Conservation (phyloP, 2,888 invertebrate species). For the Parnassius orleans region DNA sequence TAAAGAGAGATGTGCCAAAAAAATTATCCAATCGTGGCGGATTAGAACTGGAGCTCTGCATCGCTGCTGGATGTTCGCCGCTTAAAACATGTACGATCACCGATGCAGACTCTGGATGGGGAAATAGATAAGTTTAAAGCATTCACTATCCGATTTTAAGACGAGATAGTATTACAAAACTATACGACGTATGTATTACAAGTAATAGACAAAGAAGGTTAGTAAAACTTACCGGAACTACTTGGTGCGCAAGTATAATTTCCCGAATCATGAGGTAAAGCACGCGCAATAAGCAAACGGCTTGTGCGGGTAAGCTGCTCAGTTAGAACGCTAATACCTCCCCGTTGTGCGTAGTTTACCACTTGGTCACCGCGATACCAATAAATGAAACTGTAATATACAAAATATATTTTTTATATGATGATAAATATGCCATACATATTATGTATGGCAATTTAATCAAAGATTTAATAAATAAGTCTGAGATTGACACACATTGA, state of each 20-base stretch:
- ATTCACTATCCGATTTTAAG: no score
- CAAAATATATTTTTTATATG: background rate
- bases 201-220: background rate
- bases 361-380: conserved; percentile 93
- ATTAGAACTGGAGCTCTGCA: conserved; percentile 78
- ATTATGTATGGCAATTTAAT: no score
- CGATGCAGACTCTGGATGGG: conserved; percentile 85
- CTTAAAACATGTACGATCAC: conserved; percentile 92
- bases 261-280: conserved; percentile 91
- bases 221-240: conserved; percentile 81
- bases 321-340: conserved; percentile 93
- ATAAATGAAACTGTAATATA: conserved; percentile 82
- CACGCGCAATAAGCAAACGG: conserved; percentile 91
- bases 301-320: conserved; percentile 92
- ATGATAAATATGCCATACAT: no score
- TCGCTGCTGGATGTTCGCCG: conserved; percentile 85
- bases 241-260: conserved; percentile 95
- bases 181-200: no score
- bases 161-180: no score
- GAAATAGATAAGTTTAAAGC: conserved; percentile 9
- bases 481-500: no score
- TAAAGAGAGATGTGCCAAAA: conserved; percentile 52
- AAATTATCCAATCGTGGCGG: conserved; percentile 58
- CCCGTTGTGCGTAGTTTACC: conserved; percentile 92
- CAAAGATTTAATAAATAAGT: no score